Percentiles rank a stretch among this genome's conserved stretches.
Conservation (phyloP, 2,113 vertebrate genomes). For the Atrichornis clamosus region DNA sequence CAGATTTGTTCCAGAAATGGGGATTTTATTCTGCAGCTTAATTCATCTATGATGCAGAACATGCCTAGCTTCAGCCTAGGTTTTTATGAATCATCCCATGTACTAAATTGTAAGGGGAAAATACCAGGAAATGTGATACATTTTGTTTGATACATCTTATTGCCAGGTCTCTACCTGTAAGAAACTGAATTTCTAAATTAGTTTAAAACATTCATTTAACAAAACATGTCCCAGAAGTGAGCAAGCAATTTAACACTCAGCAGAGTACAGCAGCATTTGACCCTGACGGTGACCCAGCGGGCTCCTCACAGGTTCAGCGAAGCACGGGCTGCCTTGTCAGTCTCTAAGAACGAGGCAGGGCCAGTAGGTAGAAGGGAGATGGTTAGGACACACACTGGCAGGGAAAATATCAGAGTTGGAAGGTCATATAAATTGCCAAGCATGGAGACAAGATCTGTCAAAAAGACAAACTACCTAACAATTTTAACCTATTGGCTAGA, state of each 20-base stretch:
- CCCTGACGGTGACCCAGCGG: background rate
- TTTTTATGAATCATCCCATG: background rate
- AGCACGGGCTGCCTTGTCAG: background rate
- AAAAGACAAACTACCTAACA: slow-evolving; percentile 59
- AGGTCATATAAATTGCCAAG: slow-evolving; percentile 46
- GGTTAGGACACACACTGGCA: background rate
- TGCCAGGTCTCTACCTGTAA: background rate
- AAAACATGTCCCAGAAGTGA: background rate
- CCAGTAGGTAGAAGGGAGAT: accelerated
- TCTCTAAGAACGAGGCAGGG: background rate
- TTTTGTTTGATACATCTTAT: background rate
- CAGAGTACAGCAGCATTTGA: background rate
- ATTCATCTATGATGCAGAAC: background rate
- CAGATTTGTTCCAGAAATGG: background rate
- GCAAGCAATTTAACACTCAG: background rate
- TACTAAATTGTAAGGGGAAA: background rate
- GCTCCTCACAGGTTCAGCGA: background rate
- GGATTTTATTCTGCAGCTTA: background rate
- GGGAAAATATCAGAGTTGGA: slow-evolving; percentile 59
- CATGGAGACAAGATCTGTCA: slow-evolving; percentile 48
- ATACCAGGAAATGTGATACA: background rate
- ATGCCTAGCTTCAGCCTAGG: background rate
- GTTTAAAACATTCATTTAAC: background rate
- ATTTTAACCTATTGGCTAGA: slow-evolving; percentile 40
- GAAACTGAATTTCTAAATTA: background rate